Percentiles rank a stretch among this genome's conserved stretches.
Conservation (phyloP, 1,140 invertebrate species). For the Lucilia sericata region DNA sequence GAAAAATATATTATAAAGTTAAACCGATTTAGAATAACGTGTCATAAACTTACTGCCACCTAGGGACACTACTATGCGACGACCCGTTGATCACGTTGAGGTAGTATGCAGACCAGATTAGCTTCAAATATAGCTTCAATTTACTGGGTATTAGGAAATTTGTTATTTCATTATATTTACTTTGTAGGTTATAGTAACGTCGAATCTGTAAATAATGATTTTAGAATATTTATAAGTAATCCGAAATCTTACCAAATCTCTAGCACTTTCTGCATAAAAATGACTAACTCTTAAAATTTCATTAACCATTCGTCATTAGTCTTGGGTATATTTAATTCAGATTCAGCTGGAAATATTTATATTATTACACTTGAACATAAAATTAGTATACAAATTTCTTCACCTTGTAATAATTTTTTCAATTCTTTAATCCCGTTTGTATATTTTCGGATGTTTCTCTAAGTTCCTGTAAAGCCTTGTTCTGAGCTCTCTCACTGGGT, state of each 20-base stretch:
- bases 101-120: background rate
- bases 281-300: conserved; percentile 71
- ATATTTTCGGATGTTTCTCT: conserved; percentile 76
- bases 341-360: conserved; percentile 72
- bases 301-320: conserved; percentile 77
- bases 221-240: background rate
- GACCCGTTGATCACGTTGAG: background rate
- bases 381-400: conserved; percentile 72
- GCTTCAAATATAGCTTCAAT: background rate
- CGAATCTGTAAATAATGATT: background rate
- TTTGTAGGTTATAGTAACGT: background rate
- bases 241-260: conserved; percentile 66
- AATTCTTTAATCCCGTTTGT: conserved; percentile 73
- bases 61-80: background rate
- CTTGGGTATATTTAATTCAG: conserved; percentile 73
- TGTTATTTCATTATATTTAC: background rate
- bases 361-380: conserved; percentile 59
- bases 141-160: background rate
- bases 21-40: too few relatives aligned
- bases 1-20: background rate
- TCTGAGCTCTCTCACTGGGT: conserved; percentile 71
- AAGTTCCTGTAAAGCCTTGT: conserved; percentile 78
- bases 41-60: background rate
- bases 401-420: conserved; percentile 73
- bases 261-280: conserved; percentile 79